Conservation (phyloP, 2,888 invertebrate genomes). For the Caenorhabditis zanzibari region DNA sequence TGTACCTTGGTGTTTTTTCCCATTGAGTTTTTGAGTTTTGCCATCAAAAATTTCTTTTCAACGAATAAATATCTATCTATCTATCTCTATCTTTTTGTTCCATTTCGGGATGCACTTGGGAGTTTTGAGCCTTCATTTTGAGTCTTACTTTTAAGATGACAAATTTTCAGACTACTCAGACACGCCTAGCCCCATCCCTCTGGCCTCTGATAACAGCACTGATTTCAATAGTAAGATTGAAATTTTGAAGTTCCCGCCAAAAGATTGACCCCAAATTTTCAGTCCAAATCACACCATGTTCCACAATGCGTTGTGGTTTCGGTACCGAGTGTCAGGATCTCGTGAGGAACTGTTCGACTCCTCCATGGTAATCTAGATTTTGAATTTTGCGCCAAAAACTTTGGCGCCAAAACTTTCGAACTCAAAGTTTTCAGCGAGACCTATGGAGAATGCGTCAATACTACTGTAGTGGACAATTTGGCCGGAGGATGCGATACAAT, state of each 20-base stretch:
- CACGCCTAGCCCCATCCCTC: neutral
- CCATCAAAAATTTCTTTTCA: neutral
- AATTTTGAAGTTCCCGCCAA: neutral
- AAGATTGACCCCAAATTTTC: neutral
- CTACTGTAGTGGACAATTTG: conserved; percentile 2
- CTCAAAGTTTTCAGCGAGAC: neutral
- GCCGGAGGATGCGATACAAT: conserved; percentile 21
- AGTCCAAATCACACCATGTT: conserved; percentile 20
- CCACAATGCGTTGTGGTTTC: conserved; percentile 16
- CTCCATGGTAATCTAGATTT: conserved; percentile 12
- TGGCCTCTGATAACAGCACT: neutral
- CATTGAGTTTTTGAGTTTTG: conserved; percentile 8
- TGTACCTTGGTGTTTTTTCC: neutral
- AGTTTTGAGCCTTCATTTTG: too few relatives aligned
- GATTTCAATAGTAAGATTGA: conserved; percentile 4
- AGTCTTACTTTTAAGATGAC: neutral
- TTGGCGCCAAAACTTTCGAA: too few relatives aligned
- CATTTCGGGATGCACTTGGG: neutral
- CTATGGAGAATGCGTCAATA: conserved; percentile 1
- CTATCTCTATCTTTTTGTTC: conserved; percentile 10
- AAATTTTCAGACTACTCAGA: conserved; percentile 28
- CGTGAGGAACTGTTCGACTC: neutral
- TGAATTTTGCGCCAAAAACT: too few relatives aligned
- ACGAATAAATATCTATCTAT: neutral
- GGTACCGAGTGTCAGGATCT: conserved; percentile 27